Conservation (phyloP, 2,797 vertebrate genomes). For the Rhyacichthys aspro region DNA sequence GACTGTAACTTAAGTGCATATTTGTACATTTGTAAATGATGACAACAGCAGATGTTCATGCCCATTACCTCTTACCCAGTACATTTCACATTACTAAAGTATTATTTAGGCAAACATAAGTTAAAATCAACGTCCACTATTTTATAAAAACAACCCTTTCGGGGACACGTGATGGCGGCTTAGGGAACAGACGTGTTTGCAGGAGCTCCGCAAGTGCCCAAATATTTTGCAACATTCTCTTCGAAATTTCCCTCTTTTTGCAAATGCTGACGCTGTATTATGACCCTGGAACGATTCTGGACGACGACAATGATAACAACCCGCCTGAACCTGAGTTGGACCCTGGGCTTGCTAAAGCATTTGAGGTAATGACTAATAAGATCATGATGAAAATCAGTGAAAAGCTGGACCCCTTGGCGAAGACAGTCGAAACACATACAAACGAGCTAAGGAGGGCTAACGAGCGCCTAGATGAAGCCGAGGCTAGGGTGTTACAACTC, state of each 20-base stretch:
- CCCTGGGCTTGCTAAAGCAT: not conserved
- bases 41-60: too few species aligned
- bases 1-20: too few species aligned
- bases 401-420: not conserved
- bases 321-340: not conserved
- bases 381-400: not conserved
- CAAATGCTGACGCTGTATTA: not conserved
- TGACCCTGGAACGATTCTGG: not conserved
- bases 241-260: not conserved
- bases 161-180: not conserved
- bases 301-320: not conserved
- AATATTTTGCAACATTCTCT: not conserved
- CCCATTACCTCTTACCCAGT: too few species aligned
- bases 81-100: too few species aligned
- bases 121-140: too few species aligned
- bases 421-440: not conserved
- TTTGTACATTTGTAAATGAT: too few species aligned
- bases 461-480: not conserved
- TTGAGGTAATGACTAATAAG: too few species aligned
- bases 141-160: too few species aligned
- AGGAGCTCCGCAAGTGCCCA: not conserved
- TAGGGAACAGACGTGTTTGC: not conserved
- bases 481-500: too few species aligned
- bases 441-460: not conserved
- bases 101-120: too few species aligned